Evolutionary conservation across 2,113 vertebrate genomes (phyloP).

Genomic region (Coregonus clupeaformis): DNA sequence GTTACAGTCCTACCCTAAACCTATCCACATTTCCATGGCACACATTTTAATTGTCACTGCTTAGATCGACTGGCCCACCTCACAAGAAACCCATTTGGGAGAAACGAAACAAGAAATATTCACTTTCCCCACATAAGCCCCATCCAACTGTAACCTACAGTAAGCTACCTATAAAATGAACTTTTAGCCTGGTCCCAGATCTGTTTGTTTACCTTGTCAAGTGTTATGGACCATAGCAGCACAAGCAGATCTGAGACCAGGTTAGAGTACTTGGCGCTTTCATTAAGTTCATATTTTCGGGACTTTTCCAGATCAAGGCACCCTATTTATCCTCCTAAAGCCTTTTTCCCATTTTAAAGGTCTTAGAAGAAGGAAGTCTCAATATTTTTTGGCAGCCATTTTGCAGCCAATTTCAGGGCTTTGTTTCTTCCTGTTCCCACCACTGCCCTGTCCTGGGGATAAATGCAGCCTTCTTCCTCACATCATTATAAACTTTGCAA

Average conservation of each 20-base stretch:
- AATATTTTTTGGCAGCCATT: neutral
- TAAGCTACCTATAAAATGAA: constrained; percentile 3
- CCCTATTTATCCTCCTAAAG: constrained; percentile 15
- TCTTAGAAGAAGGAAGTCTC: neutral
- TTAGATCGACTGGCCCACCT: constrained; percentile 43
- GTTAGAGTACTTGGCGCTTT: neutral
- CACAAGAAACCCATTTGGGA: constrained; percentile 52
- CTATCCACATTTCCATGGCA: constrained; percentile 50
- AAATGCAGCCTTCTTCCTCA: constrained; percentile 11
- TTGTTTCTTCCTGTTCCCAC: constrained; percentile 26
- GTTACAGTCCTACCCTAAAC: constrained; percentile 39
- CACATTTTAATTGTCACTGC: constrained; percentile 47
- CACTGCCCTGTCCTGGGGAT: constrained; percentile 25
- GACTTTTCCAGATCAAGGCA: constrained; percentile 25
- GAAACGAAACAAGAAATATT: constrained; percentile 57
- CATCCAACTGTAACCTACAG: constrained; percentile 19
- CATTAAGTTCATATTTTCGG: neutral
- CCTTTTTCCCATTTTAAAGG: neutral
- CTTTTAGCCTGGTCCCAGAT: neutral
- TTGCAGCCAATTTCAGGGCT: constrained; percentile 17
- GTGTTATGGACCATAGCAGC: neutral
- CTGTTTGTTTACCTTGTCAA: neutral
- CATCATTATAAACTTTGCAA: constrained; percentile 55
- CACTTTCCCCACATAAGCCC: constrained; percentile 41
- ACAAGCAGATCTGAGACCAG: constrained; percentile 27